Base-by-base conservation (phyloP, 2,888 invertebrate species). In the Platypus cylindrus region DNA sequence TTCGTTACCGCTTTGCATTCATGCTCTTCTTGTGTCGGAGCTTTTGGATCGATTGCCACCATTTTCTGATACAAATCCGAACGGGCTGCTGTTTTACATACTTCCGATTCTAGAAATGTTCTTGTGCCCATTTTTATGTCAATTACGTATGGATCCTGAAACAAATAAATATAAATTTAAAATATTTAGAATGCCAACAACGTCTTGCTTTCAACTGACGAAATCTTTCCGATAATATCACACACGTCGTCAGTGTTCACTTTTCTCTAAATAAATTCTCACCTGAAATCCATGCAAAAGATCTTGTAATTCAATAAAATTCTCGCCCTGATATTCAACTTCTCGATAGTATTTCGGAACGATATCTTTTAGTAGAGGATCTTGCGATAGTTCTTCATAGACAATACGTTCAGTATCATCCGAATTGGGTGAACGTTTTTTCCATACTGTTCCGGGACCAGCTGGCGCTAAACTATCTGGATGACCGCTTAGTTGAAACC, bases 71-170 rank as follows among this genome's bases (percentile, higher is more conserved):
- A 97, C 20, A 97, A 69, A 64, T 97, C 97, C 3, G 71, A 56
- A 30, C 95, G 72, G 12, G 86, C 78, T 27, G 75, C 75, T 15
- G 76, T 78, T 56, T 94, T 95, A 54, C 77, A 77, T 24, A 95
- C 95, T 67, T 97, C 97, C 2, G 82, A 80, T 62, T 97, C 95
- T 23, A 94, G 70, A 62, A 95, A 97, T 13, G 95, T 97, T 52
- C 94, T 73, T 2, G 84, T 85, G 26, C 97, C 97, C 75, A 97
- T 85, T 67, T 97, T 97, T 41, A 97, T 82, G 61, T 97, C 97
- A 79, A 97, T 94, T 1, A 97, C 90, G 54, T 83, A 81, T 0
- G 93, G 93, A 63, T 94, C 85, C 53, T 69, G 63, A 16, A 51
- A 52, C n/a, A n/a, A n/a, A n/a, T n/a, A n/a, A n/a, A n/a, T 20